Percentiles rank a stretch among this genome's conserved stretches.
Evolutionary conservation across 2,113 vertebrate species (phyloP).

Genomic region (Macrotis lagotis): DNA sequence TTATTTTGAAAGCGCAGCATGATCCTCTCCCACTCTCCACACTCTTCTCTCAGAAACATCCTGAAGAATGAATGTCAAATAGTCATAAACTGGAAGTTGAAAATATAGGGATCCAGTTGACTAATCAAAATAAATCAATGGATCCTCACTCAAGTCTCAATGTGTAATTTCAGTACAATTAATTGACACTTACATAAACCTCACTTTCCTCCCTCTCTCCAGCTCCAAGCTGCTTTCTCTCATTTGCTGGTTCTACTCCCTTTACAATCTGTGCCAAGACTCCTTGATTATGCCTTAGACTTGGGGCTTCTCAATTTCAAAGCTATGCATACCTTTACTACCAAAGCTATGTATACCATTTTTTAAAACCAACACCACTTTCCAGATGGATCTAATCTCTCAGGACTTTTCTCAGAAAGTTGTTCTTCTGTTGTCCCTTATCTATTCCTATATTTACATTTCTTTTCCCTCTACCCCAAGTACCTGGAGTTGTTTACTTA

Average conservation of each 20-base stretch:
- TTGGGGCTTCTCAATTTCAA: background rate
- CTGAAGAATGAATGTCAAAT: slow-evolving; percentile 28
- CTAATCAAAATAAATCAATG: background rate
- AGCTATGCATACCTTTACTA: background rate
- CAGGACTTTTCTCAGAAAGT: background rate
- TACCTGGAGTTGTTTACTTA: background rate
- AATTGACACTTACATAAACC: background rate
- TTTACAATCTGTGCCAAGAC: background rate
- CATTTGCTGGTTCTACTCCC: background rate
- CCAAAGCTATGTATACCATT: background rate
- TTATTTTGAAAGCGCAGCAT: slow-evolving; percentile 47
- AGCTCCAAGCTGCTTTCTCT: background rate
- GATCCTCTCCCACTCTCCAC: background rate
- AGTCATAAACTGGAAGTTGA: slow-evolving; percentile 27
- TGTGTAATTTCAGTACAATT: background rate
- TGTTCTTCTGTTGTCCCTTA: background rate
- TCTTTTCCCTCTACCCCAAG: background rate
- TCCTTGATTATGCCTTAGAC: background rate
- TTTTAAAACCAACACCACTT: background rate
- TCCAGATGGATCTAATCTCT: background rate
- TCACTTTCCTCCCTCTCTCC: background rate
- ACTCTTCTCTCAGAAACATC: slow-evolving; percentile 8
- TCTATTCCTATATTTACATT: background rate
- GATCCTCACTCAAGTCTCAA: background rate
- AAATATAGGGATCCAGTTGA: slow-evolving; percentile 21